A percentile compares a stretch with the other conserved stretches of the same genome.
Evolutionary conservation across 1,140 invertebrate species (phyloP).

Genomic region (Harpegnathos saltator): DNA sequence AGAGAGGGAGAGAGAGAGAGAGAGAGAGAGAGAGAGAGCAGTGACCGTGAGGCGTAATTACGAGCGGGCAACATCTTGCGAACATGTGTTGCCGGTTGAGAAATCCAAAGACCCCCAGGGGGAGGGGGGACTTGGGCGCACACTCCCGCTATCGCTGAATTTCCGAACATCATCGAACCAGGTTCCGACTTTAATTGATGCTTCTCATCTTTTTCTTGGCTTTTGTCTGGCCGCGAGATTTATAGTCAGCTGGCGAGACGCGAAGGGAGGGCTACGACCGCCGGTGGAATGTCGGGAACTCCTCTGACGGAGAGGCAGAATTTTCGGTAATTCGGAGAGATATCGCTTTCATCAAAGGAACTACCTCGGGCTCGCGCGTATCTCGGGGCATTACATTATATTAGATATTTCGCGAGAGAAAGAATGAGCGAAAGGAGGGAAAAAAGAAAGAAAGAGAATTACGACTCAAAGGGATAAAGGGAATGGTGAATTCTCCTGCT

Average conservation of each 20-base stretch:
- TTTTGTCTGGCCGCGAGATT: conserved; percentile 78
- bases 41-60: conserved; percentile 35
- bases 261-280: conserved; percentile 35
- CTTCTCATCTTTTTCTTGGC: conserved; percentile 76
- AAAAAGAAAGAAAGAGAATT: conserved; percentile 27
- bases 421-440: no score
- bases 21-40: no score
- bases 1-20: no score
- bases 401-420: no score
- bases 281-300: conserved; percentile 27
- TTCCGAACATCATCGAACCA: conserved; percentile 74
- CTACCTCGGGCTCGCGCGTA: background rate
- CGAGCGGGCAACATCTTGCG: conserved; percentile 69
- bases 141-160: conserved; percentile 67
- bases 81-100: conserved; percentile 77
- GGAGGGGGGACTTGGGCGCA: conserved; percentile 44
- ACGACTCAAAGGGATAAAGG: conserved; percentile 1
- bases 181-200: conserved; percentile 77
- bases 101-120: conserved; percentile 68
- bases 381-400: background rate
- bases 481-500: conserved; percentile 10
- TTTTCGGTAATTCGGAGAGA: conserved; percentile 22
- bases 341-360: conserved; percentile 20
- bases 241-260: conserved; percentile 68
- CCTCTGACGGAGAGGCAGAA: conserved; percentile 1